Evolutionary conservation across 2,113 vertebrate genomes (phyloP).

Genomic region (Chionodraco myersi): DNA sequence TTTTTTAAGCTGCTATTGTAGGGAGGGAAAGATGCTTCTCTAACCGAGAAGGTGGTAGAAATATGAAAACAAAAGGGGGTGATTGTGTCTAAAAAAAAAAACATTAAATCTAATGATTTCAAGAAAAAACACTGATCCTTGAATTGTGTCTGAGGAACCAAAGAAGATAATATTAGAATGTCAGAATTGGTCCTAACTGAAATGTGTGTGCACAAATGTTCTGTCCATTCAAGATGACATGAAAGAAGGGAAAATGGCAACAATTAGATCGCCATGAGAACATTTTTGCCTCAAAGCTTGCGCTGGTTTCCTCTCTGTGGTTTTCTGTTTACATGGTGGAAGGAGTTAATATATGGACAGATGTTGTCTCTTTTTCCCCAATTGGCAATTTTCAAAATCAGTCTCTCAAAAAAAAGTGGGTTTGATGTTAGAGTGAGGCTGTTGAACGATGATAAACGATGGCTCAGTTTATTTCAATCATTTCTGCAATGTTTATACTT

Average conservation of each 20-base stretch:
- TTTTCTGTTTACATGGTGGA: too few species aligned
- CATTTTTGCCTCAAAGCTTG: too few species aligned
- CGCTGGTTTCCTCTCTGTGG: too few species aligned
- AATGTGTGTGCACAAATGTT: too few species aligned
- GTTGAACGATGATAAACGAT: background rate
- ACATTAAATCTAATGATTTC: background rate
- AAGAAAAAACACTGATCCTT: background rate
- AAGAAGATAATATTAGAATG: background rate
- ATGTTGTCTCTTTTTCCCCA: too few species aligned
- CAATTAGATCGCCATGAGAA: too few species aligned
- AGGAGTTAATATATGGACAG: too few species aligned
- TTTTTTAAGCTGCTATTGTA: constrained; percentile 46
- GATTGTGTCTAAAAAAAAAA: background rate
- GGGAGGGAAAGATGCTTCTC: constrained; percentile 36
- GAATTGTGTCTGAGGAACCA: background rate
- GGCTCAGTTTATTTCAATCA: background rate
- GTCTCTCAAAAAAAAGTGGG: too few species aligned
- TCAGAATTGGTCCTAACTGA: background rate
- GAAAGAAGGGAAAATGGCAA: too few species aligned
- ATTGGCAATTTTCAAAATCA: too few species aligned
- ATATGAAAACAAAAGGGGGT: background rate
- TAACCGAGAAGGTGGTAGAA: background rate
- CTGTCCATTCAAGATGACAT: too few species aligned
- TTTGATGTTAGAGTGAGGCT: too few species aligned
- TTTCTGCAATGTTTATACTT: background rate